Base-by-base conservation (phyloP, 2,888 invertebrate genomes). In the Biston betularia region DNA sequence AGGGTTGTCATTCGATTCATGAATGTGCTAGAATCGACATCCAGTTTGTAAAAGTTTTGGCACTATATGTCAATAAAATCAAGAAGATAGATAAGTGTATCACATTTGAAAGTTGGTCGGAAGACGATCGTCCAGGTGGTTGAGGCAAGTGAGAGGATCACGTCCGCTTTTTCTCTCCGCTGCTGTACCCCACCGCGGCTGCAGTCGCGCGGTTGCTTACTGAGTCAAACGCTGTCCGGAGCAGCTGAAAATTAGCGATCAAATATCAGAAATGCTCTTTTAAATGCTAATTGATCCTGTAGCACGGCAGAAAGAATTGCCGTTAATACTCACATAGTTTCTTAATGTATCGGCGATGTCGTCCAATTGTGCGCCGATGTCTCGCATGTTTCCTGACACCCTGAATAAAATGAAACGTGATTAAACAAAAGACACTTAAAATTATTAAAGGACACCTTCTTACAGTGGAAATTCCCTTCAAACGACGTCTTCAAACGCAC, bases 311-410 rank as follows among this genome's bases (percentile, higher is more conserved):
- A 70, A n/a, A 72, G 68, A 9, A 68, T 42, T 7, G 45, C 33
- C n/a, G n/a, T n/a, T 8, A 24, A 9, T 63, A 73, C 75, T 70
- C 63, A 77, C 77, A 44, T 71, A 77, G 44, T 70, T 68, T 6
- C 72, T 59, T 14, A 77, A 58, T 0, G 73, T 64, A 56, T 77
- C 74, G 0, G 77, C 77, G 9, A 77, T 67, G 6, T 76, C 75
- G 15, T 77, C 77, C 14, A 77, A 34, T 12, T 75, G 74, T 2
- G 65, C 60, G 15, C 75, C 75, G 7, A 77, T 69, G 7, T 76
- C 77, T 38, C 77, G 64, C 74, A 77, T 73, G n/a, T 74, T 74
- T 9, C 77, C 77, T 0, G 75, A 65, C 24, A 75, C 9, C 46
- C 77, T 77, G 70, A 3, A 69, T 55, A 3, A 40, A 3, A 38